A percentile compares a stretch with the other conserved stretches of the same genome.
Evolutionary conservation across 2,888 invertebrate genomes (phyloP).

Genomic region (Latrodectus elegans): DNA sequence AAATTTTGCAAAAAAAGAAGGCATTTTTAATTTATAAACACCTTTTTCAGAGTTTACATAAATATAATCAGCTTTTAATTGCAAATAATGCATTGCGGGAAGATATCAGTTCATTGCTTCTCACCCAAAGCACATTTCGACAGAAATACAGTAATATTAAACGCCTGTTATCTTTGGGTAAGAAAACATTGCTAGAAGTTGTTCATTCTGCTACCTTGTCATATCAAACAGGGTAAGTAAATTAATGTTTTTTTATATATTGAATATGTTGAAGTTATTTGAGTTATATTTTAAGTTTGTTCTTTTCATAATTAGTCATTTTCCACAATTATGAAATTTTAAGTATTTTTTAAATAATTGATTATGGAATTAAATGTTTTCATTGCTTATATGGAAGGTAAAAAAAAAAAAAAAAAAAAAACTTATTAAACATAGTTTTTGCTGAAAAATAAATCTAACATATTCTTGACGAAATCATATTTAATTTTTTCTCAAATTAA

Average conservation of each 20-base stretch:
- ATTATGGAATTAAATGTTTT: no score
- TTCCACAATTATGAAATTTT: no score
- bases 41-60: constrained; percentile 34
- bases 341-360: no score
- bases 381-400: no score
- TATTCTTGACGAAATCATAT: no score
- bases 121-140: constrained; percentile 43
- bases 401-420: no score
- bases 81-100: constrained; percentile 44
- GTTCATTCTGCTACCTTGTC: constrained; percentile 58
- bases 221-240: constrained; percentile 57
- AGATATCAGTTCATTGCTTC: constrained; percentile 49
- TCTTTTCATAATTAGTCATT: background rate
- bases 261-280: background rate
- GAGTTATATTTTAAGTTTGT: background rate
- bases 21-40: no score
- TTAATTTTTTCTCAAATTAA: no score
- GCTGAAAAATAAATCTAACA: no score
- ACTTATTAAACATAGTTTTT: no score
- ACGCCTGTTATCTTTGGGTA: constrained; percentile 34
- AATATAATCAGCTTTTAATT: constrained; percentile 55
- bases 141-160: constrained; percentile 44
- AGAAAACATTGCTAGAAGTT: constrained; percentile 45
- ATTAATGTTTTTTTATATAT: background rate
- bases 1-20: no score